Evolutionary conservation across 1,140 invertebrate species (phyloP), one percentile per base, ranked within the genome.

Genomic region (Lanistes nyassanus): DNA sequence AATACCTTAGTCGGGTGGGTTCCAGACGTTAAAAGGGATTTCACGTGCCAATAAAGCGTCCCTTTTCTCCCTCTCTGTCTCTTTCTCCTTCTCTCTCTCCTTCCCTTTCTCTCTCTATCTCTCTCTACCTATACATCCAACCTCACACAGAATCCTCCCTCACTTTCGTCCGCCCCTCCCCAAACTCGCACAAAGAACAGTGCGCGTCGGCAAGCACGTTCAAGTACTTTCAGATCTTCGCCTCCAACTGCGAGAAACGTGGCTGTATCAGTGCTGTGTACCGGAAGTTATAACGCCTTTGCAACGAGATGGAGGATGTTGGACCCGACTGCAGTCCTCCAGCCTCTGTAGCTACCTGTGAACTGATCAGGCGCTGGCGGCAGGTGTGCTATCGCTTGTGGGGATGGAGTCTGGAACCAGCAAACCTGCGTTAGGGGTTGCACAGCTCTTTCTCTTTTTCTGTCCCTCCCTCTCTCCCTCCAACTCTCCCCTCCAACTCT

Each of bases 141-240:
- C n/a, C n/a, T n/a, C n/a, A n/a, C n/a, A n/a, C n/a, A n/a, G n/a
- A n/a, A n/a, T 5, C 4, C 34, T 5, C 64, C 7, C 64, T 11
- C 64, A 6, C 64, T 6, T 23, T n/a, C 36, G 21, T 36, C 19
- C 62, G 21, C 64, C 47, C 66, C 6, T 26, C 9, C 66, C 26
- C 37, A 68, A 39, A 36, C 66, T 51, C 66, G n/a, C 66, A 68
- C 66, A 51, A 39, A 68, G n/a, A n/a, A 39, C 47, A 39, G n/a
- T 47, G 34, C 66, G n/a, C 66, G n/a, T 47, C 19, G 39, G 34
- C 66, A 36, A 42, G 23, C 42, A 70, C 51, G 29, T 11, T 23
- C n/a, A 13, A 13, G 19, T 16, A 47, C 42, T 47, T 6, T 9
- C 42, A 47, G 9, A 47, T 47, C 13, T 42, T 42, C 39, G 6